These are phyloP conservation scores for Chromoteleia sp. DNA, from an alignment of 2,888 invertebrate species.

Conservation along the genomic window DNA sequence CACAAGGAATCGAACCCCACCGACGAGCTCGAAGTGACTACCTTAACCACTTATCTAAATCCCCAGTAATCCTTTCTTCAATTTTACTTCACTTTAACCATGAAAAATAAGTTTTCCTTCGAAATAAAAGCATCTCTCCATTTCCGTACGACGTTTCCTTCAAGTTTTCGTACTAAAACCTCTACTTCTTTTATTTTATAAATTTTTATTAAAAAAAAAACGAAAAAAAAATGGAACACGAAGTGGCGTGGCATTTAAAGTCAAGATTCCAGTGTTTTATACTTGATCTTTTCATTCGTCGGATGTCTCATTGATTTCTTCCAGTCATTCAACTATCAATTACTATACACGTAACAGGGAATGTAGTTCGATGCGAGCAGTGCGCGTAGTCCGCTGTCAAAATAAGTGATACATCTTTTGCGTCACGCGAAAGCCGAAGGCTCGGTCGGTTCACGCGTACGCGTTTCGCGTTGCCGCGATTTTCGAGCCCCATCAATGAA, in stretches of 20 bases:
- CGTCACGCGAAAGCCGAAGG: not conserved
- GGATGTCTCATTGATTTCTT: conserved; percentile 60
- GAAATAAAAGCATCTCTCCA: too few species aligned
- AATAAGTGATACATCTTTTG: conserved; percentile 57
- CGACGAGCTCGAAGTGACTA: too few species aligned
- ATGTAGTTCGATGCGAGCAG: conserved; percentile 20
- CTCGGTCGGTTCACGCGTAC: not conserved
- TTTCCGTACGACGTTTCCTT: too few species aligned
- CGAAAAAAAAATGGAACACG: not conserved
- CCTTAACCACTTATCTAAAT: too few species aligned
- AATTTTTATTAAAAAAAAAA: not conserved
- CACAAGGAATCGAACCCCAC: too few species aligned
- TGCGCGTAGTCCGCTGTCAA: conserved; percentile 46
- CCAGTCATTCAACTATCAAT: conserved; percentile 59
- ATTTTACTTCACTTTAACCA: too few species aligned
- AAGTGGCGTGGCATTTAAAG: conserved; percentile 32
- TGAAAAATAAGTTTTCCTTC: too few species aligned
- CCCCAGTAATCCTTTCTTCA: too few species aligned
- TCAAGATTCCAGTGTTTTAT: conserved; percentile 34
- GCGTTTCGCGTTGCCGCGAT: conserved; percentile 5
- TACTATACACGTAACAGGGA: conserved; percentile 52
- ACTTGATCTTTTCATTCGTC: conserved; percentile 42
- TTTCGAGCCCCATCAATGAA: conserved; percentile 15
- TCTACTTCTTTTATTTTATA: too few species aligned
- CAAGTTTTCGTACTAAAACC: too few species aligned